Evolutionary conservation across 2,888 invertebrate species (phyloP), one percentile per base, ranked within the genome.

Genomic region (Polydrusus cervinus): DNA sequence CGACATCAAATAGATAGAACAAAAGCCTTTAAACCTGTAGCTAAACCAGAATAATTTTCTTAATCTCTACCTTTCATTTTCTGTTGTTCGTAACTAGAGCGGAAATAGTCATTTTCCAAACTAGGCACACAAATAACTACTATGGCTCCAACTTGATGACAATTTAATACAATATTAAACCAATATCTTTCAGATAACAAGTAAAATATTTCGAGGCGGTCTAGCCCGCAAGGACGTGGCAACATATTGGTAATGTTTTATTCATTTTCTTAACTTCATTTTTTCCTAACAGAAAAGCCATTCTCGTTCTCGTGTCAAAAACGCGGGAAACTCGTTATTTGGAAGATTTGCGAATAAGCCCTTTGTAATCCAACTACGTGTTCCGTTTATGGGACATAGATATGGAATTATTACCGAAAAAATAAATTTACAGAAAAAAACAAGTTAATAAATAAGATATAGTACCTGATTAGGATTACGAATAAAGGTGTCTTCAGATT

Each of bases 211-310:
- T 43, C n/a, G n/a, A 13, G 43, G 43, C 13, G 5, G 13, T 43
- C 3, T 10, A 6, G 11, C 1, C 2, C 11, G 1, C 11, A 43
- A 47, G 14, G 16, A 47, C 8, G n/a, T 10, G 47, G 16, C 16
- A 14, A 16, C n/a, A 16, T n/a, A 47, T 16, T 47, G 47, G 47
- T 47, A 16, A 47, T 47, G 47, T 47, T 47, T 47, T 47, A 47
- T 47, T 47, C 47, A 47, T 16, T 47, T 47, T 43, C 13, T 13
- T 47, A 16, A 47, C 14, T 47, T 47, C 16, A 8, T 47, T 47
- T 47, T 47, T 47, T 47, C 16, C 16, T 47, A 47, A 16, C 13
- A 47, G 6, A 16, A 47, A 47, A 16, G 14, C 14, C 47, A 8
- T 16, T 14, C 8, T 45, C 45, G 45, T 45, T 45, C 40, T n/a